A percentile compares a stretch with the other conserved stretches of the same genome.
These are phyloP conservation scores for Ormia ochracea DNA, from an alignment of 2,888 invertebrate species.

Conservation along the genomic window DNA sequence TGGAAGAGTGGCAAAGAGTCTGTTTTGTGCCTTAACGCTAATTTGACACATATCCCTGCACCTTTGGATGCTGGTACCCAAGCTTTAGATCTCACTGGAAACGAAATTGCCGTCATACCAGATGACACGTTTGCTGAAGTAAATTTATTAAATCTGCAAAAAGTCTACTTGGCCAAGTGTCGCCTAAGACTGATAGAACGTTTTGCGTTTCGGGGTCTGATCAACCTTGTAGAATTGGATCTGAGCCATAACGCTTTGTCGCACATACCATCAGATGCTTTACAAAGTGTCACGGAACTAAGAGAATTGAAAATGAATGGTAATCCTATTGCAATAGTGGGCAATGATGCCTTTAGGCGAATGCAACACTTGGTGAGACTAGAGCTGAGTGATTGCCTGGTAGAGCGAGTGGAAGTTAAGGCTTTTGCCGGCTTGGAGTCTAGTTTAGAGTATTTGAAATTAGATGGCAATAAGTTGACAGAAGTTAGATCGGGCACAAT, in stretches of 20 bases:
- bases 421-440: slow-evolving; percentile 85
- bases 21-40: slow-evolving; percentile 86
- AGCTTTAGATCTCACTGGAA: slow-evolving; percentile 86
- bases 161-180: slow-evolving; percentile 85
- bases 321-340: slow-evolving; percentile 85
- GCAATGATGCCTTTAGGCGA: slow-evolving; percentile 82
- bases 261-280: slow-evolving; percentile 84
- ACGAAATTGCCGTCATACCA: slow-evolving; percentile 82
- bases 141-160: slow-evolving; percentile 87
- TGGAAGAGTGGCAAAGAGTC: slow-evolving; percentile 93
- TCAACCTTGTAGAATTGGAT: slow-evolving; percentile 89
- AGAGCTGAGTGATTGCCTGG: slow-evolving; percentile 85
- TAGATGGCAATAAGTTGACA: slow-evolving; percentile 85
- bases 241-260: slow-evolving; percentile 84
- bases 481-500: slow-evolving; percentile 83
- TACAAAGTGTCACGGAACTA: slow-evolving; percentile 85
- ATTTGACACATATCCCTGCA: slow-evolving; percentile 84
- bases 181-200: slow-evolving; percentile 83
- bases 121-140: slow-evolving; percentile 86
- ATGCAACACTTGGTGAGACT: slow-evolving; percentile 84
- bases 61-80: slow-evolving; percentile 88
- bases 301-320: slow-evolving; percentile 85
- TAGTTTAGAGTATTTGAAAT: slow-evolving; percentile 85
- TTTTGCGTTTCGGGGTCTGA: slow-evolving; percentile 86
- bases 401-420: slow-evolving; percentile 82